Conservation (phyloP, 2,113 vertebrate species). For the Pelusios castaneus region DNA sequence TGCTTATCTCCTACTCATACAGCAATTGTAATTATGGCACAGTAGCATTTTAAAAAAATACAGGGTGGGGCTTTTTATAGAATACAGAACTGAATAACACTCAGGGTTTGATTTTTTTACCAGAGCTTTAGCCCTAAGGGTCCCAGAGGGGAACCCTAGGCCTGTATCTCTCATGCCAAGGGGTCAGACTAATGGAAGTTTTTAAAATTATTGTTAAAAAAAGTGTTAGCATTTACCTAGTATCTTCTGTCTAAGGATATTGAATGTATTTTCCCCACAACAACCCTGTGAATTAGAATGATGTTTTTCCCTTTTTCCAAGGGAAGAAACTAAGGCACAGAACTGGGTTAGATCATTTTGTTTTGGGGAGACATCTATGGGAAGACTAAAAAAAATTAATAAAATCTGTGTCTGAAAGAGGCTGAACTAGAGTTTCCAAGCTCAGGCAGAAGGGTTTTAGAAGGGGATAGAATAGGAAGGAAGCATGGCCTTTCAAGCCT, state of each 20-base stretch:
- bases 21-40: constrained; percentile 78
- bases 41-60: constrained; percentile 48
- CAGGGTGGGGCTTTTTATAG: constrained; percentile 61
- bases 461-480: constrained; percentile 53
- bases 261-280: constrained; percentile 15
- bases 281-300: constrained; percentile 48
- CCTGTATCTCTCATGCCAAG: constrained; percentile 31
- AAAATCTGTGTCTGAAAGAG: constrained; percentile 33
- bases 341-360: constrained; percentile 46
- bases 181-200: constrained; percentile 34
- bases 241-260: constrained; percentile 18
- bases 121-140: constrained; percentile 45
- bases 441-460: constrained; percentile 26
- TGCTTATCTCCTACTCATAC: constrained; percentile 76
- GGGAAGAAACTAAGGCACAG: constrained; percentile 66
- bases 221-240: constrained; percentile 31
- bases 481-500: constrained; percentile 33
- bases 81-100: constrained; percentile 68
- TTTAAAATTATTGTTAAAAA: constrained; percentile 10
- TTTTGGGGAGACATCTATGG: constrained; percentile 61
- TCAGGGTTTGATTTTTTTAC: constrained; percentile 56
- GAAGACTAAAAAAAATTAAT: background rate
- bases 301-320: constrained; percentile 55
- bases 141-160: constrained; percentile 38
- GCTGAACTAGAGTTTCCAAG: constrained; percentile 56